Evolutionary conservation across 2,113 vertebrate genomes (phyloP).

Genomic region (Piprites chloris): DNA sequence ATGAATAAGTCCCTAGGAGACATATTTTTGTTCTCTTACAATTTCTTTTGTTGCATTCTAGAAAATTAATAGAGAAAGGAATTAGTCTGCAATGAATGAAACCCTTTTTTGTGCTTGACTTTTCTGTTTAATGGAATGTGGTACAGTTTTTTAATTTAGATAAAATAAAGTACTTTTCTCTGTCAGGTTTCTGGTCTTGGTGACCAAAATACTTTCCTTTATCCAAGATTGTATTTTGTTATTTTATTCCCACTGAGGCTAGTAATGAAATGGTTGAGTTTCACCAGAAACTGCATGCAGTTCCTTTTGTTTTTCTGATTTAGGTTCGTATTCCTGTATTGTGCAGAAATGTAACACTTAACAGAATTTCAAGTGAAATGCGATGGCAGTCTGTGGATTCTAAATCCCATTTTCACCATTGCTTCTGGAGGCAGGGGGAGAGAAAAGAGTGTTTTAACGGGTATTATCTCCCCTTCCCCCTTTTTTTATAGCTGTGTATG

Average conservation of each 20-base stretch:
- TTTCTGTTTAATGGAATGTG: neutral
- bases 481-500: slow-evolving; percentile 91
- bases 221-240: neutral
- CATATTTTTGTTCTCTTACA: neutral
- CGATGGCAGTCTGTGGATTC: neutral
- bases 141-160: neutral
- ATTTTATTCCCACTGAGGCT: neutral
- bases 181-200: neutral
- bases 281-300: neutral
- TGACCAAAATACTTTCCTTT: neutral
- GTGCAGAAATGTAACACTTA: neutral
- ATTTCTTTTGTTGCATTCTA: neutral
- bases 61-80: neutral
- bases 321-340: neutral
- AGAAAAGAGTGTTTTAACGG: neutral
- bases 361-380: neutral
- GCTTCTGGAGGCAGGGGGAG: neutral
- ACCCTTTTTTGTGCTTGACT: neutral
- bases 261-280: neutral
- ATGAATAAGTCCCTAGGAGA: neutral
- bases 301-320: neutral
- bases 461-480: neutral
- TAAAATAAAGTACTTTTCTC: neutral
- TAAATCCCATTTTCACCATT: neutral
- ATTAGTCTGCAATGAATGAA: neutral